Percentiles rank a stretch among this genome's conserved stretches.
Evolutionary conservation across 2,888 invertebrate species (phyloP).

Genomic region (Drosophila lutescens): DNA sequence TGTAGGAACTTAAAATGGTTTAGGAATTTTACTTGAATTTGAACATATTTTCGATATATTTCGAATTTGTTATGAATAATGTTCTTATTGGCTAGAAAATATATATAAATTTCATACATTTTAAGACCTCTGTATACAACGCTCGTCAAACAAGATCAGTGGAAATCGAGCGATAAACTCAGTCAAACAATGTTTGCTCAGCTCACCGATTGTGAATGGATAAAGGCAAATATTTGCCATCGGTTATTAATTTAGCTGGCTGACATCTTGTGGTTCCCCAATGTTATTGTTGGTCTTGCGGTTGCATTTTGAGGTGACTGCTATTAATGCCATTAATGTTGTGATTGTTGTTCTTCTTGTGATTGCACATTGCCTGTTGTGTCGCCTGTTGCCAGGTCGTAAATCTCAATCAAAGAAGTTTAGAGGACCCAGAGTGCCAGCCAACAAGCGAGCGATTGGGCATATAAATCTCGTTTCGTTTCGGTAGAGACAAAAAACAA

Average conservation of each 20-base stretch:
- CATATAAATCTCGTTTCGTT: conserved; percentile 54
- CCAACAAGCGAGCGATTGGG: conserved; percentile 13
- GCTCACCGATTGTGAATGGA: not conserved
- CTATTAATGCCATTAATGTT: conserved; percentile 13
- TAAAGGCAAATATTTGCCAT: conserved; percentile 33
- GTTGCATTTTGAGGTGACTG: conserved; percentile 29
- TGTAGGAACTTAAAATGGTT: no score
- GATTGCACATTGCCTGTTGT: conserved; percentile 10
- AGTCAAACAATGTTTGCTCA: conserved; percentile 10
- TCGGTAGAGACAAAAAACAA: conserved; percentile 10
- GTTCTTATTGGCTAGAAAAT: no score
- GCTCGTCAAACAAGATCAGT: not conserved
- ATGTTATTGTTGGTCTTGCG: conserved; percentile 34
- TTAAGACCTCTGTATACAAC: not conserved
- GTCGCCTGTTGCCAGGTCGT: conserved; percentile 40
- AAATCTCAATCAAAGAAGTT: conserved; percentile 56
- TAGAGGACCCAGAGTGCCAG: conserved; percentile 8
- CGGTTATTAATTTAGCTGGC: conserved; percentile 31
- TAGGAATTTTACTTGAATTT: no score
- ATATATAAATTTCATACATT: no score
- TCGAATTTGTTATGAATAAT: no score
- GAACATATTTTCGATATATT: no score
- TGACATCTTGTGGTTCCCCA: conserved; percentile 26
- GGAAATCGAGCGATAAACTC: conserved; percentile 2
- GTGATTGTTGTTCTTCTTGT: conserved; percentile 33